Evolutionary conservation across 1,140 invertebrate genomes (phyloP).

Genomic region (Pygmarrhopalites habei): DNA sequence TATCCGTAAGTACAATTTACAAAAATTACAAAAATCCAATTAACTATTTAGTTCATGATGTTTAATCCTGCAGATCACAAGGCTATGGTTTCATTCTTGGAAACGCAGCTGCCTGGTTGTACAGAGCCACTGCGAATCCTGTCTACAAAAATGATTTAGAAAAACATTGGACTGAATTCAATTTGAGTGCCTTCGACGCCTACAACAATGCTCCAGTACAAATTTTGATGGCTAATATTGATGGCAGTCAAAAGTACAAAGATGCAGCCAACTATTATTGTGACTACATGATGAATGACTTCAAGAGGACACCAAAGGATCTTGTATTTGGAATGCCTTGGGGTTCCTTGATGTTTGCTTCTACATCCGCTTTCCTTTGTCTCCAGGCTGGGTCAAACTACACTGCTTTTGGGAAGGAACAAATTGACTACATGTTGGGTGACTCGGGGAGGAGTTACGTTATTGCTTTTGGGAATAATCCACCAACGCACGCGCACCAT

Average conservation of each 20-base stretch:
- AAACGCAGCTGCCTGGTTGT: conserved; percentile 57
- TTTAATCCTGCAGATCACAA: neutral
- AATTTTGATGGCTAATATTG: conserved; percentile 49
- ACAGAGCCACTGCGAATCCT: conserved; percentile 51
- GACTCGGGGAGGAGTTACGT: conserved; percentile 44
- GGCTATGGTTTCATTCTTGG: conserved; percentile 56
- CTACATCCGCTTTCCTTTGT: conserved; percentile 54
- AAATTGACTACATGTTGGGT: conserved; percentile 45
- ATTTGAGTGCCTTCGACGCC: conserved; percentile 47
- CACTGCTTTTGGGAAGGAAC: conserved; percentile 43
- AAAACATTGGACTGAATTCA: conserved; percentile 48
- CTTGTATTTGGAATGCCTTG: conserved; percentile 52
- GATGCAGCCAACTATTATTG: conserved; percentile 50
- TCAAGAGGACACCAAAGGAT: conserved; percentile 51
- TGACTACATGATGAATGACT: conserved; percentile 47
- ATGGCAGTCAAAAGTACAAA: conserved; percentile 46
- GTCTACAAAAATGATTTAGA: conserved; percentile 52
- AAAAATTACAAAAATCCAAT: too few species aligned
- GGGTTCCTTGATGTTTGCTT: conserved; percentile 52
- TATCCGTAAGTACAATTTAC: conserved; percentile 55
- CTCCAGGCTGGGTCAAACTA: conserved; percentile 44
- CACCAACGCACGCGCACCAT: conserved; percentile 35
- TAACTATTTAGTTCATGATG: neutral
- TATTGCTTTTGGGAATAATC: conserved; percentile 45
- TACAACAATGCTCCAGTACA: too few species aligned